phyloP scores from a whole-genome alignment of 2,888 invertebrate species.

The Stenotaenia linearis region DNA sequence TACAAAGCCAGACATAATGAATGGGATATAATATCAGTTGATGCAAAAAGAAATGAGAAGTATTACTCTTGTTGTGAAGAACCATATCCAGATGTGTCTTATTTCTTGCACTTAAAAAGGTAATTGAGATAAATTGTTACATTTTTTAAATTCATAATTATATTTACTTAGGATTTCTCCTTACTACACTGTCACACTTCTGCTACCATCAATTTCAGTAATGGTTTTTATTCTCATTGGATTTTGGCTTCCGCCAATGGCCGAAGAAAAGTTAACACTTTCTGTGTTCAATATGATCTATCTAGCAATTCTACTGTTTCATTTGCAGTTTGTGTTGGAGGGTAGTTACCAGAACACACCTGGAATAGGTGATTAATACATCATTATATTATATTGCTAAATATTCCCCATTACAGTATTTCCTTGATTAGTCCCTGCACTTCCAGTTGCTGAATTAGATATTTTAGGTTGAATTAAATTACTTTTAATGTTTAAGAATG shows the following conservation, averaged over 20 bases:
- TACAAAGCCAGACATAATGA: background rate
- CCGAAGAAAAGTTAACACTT: constrained; percentile 58
- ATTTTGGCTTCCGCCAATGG: constrained; percentile 62
- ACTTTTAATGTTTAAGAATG: too few species aligned
- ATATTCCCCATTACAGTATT: too few species aligned
- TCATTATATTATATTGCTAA: too few species aligned
- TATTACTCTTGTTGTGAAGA: constrained; percentile 52
- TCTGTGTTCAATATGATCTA: constrained; percentile 58
- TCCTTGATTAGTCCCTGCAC: too few species aligned
- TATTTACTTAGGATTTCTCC: constrained; percentile 26
- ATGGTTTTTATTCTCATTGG: constrained; percentile 56
- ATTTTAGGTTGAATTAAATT: too few species aligned
- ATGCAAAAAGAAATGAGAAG: background rate
- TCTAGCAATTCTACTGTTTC: constrained; percentile 58
- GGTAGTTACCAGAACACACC: constrained; percentile 55
- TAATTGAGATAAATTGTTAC: constrained; percentile 40
- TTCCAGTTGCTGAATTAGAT: too few species aligned
- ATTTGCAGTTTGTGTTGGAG: constrained; percentile 57
- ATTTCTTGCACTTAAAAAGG: constrained; percentile 53
- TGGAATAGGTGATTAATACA: constrained; percentile 53
- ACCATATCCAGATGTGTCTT: constrained; percentile 54
- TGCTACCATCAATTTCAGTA: constrained; percentile 48
- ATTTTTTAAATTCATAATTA: background rate
- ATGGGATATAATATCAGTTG: background rate
- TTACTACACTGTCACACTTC: constrained; percentile 28